A percentile compares a stretch with the other conserved stretches of the same genome.
Evolutionary conservation across 2,888 invertebrate genomes (phyloP).

Genomic region (Polymixis lichenea): DNA sequence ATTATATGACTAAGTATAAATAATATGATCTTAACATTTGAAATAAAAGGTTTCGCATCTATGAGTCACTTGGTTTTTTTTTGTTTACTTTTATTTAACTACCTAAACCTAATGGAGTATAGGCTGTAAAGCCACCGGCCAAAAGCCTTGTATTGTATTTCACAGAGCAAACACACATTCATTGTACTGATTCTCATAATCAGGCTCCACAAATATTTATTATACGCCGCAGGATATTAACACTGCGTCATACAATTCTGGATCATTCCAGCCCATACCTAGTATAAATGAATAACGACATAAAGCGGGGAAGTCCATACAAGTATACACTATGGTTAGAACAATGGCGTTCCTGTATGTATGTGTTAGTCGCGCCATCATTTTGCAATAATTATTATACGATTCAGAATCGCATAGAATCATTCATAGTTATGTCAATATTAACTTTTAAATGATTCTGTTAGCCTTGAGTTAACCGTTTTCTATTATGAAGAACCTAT

Average conservation of each 20-base stretch:
- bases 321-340: neutral
- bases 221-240: slow-evolving; percentile 28
- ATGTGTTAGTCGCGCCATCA: slow-evolving; percentile 2
- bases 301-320: slow-evolving; percentile 22
- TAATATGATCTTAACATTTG: too few species aligned
- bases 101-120: too few species aligned
- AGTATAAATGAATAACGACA: neutral
- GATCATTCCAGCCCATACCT: slow-evolving; percentile 16
- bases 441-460: slow-evolving; percentile 3
- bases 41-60: too few species aligned
- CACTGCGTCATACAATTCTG: slow-evolving; percentile 18
- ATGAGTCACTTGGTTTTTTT: too few species aligned
- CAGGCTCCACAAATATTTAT: slow-evolving; percentile 18
- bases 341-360: slow-evolving; percentile 33
- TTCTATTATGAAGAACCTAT: neutral
- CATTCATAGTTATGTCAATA: slow-evolving; percentile 2
- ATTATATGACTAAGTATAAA: too few species aligned
- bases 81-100: too few species aligned
- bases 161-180: neutral
- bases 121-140: neutral
- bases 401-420: slow-evolving; percentile 12
- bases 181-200: slow-evolving; percentile 11
- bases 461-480: neutral
- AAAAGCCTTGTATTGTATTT: slow-evolving; percentile 15
- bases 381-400: neutral